Percentiles rank a stretch among this genome's conserved stretches.
These are phyloP conservation scores for Drosophila neotestacea DNA, from an alignment of 2,888 invertebrate species.

Conservation along the genomic window DNA sequence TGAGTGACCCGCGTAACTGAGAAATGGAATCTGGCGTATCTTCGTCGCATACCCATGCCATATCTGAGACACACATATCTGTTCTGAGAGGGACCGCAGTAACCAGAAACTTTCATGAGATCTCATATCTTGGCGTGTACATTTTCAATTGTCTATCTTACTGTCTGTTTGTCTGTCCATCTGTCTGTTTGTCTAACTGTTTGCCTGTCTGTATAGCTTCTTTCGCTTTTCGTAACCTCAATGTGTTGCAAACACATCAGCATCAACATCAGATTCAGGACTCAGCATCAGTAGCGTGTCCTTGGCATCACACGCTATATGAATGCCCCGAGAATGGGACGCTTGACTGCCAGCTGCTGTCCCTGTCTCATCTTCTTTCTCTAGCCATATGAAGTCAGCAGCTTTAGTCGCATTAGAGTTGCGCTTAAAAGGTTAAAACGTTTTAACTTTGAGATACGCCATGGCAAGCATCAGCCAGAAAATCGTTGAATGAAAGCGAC, in stretches of 20 bases:
- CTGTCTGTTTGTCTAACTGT: slow-evolving; percentile 28
- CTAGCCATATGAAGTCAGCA: slow-evolving; percentile 34
- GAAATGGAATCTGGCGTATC: slow-evolving; percentile 58
- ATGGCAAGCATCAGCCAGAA: slow-evolving; percentile 29
- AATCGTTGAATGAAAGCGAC: slow-evolving; percentile 63
- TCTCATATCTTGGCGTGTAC: slow-evolving; percentile 54
- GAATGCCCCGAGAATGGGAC: slow-evolving; percentile 5
- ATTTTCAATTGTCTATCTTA: slow-evolving; percentile 60
- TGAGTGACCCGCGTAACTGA: slow-evolving; percentile 50
- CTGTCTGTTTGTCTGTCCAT: slow-evolving; percentile 20
- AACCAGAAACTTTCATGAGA: slow-evolving; percentile 39
- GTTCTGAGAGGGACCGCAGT: slow-evolving; percentile 30
- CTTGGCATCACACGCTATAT: slow-evolving; percentile 46
- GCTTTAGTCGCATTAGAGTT: slow-evolving; percentile 75
- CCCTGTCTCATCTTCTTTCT: slow-evolving; percentile 12
- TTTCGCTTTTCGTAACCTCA: slow-evolving; percentile 73
- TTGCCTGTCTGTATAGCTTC: slow-evolving; percentile 35
- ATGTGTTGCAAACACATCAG: slow-evolving; percentile 69
- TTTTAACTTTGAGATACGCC: slow-evolving; percentile 63
- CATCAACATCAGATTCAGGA: slow-evolving; percentile 53
- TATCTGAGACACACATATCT: slow-evolving; percentile 44
- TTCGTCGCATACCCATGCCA: slow-evolving; percentile 43
- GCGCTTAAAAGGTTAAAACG: slow-evolving; percentile 76
- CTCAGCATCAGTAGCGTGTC: slow-evolving; percentile 45
- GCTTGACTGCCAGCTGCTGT: slow-evolving; percentile 33